These are phyloP conservation scores for Capitella teleta DNA, from an alignment of 1,140 invertebrate genomes.

Conservation along the genomic window DNA sequence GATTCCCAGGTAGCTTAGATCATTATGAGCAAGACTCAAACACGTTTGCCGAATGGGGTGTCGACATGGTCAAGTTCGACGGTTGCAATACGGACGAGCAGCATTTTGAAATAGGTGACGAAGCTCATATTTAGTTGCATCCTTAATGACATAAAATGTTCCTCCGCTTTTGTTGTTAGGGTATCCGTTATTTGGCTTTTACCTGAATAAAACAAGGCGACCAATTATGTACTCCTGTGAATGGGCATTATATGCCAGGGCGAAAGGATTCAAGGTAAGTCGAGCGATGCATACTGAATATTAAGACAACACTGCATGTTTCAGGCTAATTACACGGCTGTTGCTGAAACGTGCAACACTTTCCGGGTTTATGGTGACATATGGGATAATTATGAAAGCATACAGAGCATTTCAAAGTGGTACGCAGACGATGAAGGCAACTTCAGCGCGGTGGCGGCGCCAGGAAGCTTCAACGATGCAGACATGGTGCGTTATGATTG, in stretches of 20 bases:
- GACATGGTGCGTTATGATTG: slow-evolving; percentile 63
- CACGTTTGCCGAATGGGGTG: slow-evolving; percentile 90
- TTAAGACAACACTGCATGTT: slow-evolving; percentile 25
- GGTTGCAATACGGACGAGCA: slow-evolving; percentile 78
- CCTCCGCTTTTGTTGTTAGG: slow-evolving; percentile 39
- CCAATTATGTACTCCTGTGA: slow-evolving; percentile 95
- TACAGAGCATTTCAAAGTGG: slow-evolving; percentile 85
- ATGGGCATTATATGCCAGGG: slow-evolving; percentile 92
- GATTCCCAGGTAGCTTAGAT: slow-evolving; percentile 83
- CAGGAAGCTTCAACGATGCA: slow-evolving; percentile 95
- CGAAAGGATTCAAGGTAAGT: slow-evolving; percentile 48
- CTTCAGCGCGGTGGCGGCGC: slow-evolving; percentile 80
- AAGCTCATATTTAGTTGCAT: no score
- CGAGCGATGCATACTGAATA: background rate
- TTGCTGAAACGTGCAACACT: slow-evolving; percentile 80
- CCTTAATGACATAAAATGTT: no score
- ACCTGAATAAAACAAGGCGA: slow-evolving; percentile 76
- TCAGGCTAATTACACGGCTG: slow-evolving; percentile 76
- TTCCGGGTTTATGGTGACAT: slow-evolving; percentile 96
- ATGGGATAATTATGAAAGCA: slow-evolving; percentile 80
- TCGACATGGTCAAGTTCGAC: slow-evolving; percentile 93
- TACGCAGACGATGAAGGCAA: slow-evolving; percentile 85
- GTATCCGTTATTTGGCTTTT: slow-evolving; percentile 80
- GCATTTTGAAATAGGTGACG: slow-evolving; percentile 35
- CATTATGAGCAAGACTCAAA: slow-evolving; percentile 72